Evolutionary conservation across 2,888 invertebrate genomes (phyloP), one percentile per base, ranked within the genome.

Genomic region (Hyposoter didymator): DNA sequence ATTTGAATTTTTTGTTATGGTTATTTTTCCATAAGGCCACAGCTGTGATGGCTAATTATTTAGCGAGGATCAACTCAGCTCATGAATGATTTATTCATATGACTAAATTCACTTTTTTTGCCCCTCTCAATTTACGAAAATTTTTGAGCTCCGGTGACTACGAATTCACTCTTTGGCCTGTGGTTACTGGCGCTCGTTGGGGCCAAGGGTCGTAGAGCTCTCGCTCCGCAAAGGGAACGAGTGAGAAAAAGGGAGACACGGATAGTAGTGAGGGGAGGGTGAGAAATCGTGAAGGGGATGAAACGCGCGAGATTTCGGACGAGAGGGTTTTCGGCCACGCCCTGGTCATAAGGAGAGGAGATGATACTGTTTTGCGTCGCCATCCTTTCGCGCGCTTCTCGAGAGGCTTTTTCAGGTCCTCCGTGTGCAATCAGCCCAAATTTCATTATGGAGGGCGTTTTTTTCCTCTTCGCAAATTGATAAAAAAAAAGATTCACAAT

Each of bases 331-430:
- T 75, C 88, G 83, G 88, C 92, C 92, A 92, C 92, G 91, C 92
- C 92, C 92, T 90, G 85, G 82, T 87, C 88, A 91, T 90, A 90
- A 91, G 90, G 88, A 78, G 78, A 90, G 88, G 90, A 91, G 39
- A 92, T 91, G 90, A 91, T 91, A 91, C 90, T 88, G 75, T 82
- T 84, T 75, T 78, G 88, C 89, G 87, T 89, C 88, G 85, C 88
- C 86, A 89, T 87, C 90, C 90, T 90, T 87, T 86, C 81, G 85
- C 55, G 49, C 45, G 39, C 82, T 84, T 85, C 67, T 84, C 72
- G 72, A 87, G 83, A 87, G 84, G 88, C 84, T 88, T 84, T 78
- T 86, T 81, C 19, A 69, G n/a, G 79, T 82, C 81, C 88, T 73
- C 62, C 45, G 39, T 10, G 49, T 52, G 39, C 43, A 64, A 75